phyloP scores from a whole-genome alignment of 2,113 vertebrate genomes.

The Nothobranchius kuhntae region DNA sequence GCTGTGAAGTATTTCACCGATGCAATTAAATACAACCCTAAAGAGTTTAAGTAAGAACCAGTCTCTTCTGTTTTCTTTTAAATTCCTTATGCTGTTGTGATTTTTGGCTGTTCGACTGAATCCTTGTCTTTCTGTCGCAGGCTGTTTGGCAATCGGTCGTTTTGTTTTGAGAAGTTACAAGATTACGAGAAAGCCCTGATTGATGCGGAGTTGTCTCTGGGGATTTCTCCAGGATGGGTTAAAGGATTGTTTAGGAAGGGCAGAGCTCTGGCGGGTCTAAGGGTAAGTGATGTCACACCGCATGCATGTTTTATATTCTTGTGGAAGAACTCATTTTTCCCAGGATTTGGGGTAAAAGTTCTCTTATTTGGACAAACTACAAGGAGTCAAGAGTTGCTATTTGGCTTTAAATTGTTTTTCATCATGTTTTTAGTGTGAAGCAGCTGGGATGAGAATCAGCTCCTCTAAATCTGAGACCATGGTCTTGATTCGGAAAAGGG shows the following conservation, averaged over 20 bases:
- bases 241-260: conserved; percentile 84
- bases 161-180: conserved; percentile 82
- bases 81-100: neutral
- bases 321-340: too few relatives aligned
- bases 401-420: too few relatives aligned
- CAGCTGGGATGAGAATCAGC: too few relatives aligned
- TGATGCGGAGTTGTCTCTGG: conserved; percentile 75
- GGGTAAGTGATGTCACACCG: conserved; percentile 66
- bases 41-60: conserved; percentile 78
- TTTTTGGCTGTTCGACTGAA: too few relatives aligned
- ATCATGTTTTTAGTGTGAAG: neutral
- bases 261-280: conserved; percentile 81
- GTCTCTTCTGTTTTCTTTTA: too few relatives aligned
- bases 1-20: conserved; percentile 79
- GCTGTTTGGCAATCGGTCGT: conserved; percentile 86
- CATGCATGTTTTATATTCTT: too few relatives aligned
- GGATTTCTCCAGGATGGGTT: conserved; percentile 78
- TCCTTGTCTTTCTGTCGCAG: conserved; percentile 43
- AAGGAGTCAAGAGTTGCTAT: too few relatives aligned
- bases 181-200: conserved; percentile 74
- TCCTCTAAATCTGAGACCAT: too few relatives aligned
- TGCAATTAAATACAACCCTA: conserved; percentile 82
- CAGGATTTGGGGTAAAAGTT: too few relatives aligned
- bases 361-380: too few relatives aligned
- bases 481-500: too few relatives aligned